Base-by-base conservation (phyloP, 2,113 vertebrate genomes). In the Dasypus novemcinctus region DNA sequence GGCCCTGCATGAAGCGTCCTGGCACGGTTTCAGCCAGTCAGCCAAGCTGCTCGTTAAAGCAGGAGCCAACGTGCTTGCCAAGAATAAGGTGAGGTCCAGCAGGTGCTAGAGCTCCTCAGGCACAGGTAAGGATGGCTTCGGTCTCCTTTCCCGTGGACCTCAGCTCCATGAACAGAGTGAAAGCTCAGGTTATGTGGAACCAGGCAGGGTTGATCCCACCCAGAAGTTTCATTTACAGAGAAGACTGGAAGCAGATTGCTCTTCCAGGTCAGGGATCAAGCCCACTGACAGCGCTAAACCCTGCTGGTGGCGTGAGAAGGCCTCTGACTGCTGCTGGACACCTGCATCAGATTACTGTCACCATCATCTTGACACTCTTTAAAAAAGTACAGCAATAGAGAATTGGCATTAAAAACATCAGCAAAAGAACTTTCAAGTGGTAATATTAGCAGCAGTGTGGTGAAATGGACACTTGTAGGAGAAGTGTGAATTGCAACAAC, bases 11-110 rank as follows among this genome's bases (percentile, higher is more conserved):
- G 99, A 99, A 98, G 99, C 99, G 1, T 99, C 99, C 84, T 99
- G 99, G 99, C 99, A 99, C 4, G 99, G 99, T 72, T 99, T 99
- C 98, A 99, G 99, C 94, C 99, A 99, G 97, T 99, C 99, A 10
- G 99, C 99, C 97, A 99, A 99, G 98, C 98, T 99, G 95, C 98
- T 99, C 14, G 98, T 99, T 98, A 99, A 99, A 98, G 99, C 99
- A 33, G 99, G 99, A 94, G 99, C 99, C 97, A 99, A 99, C 0
- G 98, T 99, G 94, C 99, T 99, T 61, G 99, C 99, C 95, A 99
- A 98, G 97, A 99, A 99, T 98, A 99, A 99, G 99, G 99, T 99
- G 97, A 98, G 98, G 97, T 95, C 87, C 21, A 0, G 68, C 87
- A 75, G 90, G 80, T 96, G 72, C 95, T 94, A 96, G 93, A 82